These are phyloP conservation scores for Montipora capricornis DNA, from an alignment of 64 coral and sea anemone genomes.

Conservation along the genomic window DNA sequence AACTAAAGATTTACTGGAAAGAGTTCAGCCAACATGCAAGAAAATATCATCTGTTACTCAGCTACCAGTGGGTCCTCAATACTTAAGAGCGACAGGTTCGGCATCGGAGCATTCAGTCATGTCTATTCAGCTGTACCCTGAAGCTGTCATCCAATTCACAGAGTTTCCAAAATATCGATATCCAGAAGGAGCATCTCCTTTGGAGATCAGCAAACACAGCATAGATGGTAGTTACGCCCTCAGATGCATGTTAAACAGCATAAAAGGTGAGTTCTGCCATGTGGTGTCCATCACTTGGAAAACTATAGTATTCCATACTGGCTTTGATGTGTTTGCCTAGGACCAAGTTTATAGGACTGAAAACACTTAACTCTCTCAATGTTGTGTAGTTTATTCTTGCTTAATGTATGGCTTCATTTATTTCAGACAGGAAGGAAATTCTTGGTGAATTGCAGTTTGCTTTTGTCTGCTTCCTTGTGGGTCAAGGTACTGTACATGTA, in stretches of 20 bases:
- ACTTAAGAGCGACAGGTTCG: not conserved
- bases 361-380: too few species aligned
- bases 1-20: conserved; percentile 68
- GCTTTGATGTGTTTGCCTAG: too few species aligned
- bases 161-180: conserved; percentile 65
- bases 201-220: conserved; percentile 82
- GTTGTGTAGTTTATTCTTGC: not conserved
- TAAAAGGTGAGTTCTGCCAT: conserved; percentile 65
- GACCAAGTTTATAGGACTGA: too few species aligned
- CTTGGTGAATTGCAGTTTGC: conserved; percentile 96
- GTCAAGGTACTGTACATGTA: conserved; percentile 72
- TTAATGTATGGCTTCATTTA: not conserved
- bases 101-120: conserved; percentile 2
- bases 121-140: conserved; percentile 23
- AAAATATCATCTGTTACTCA: conserved; percentile 89
- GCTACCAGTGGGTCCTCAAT: conserved; percentile 44
- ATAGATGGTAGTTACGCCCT: conserved; percentile 89
- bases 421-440: conserved; percentile 90
- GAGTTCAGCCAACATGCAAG: conserved; percentile 81
- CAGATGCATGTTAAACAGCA: conserved; percentile 57
- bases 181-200: conserved; percentile 69
- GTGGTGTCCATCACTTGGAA: not conserved
- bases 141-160: conserved; percentile 81
- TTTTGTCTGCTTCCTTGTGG: conserved; percentile 94
- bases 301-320: too few species aligned